Conservation (phyloP, 2,888 invertebrate genomes). For the Polyommatus icarus region DNA sequence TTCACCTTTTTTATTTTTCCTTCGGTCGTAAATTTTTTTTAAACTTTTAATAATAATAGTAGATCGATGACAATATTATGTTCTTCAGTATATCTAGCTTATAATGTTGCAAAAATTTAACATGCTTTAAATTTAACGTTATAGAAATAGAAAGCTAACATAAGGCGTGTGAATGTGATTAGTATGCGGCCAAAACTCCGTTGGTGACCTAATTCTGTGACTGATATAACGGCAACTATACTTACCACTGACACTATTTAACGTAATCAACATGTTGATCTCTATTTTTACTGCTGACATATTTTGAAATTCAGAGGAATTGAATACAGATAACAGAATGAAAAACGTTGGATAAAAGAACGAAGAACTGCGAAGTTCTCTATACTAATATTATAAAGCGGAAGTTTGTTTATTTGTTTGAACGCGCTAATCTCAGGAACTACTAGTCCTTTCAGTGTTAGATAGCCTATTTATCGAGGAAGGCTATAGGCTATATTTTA, state of each 20-base stretch:
- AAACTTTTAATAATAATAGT: background rate
- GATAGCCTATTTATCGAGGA: too few species aligned
- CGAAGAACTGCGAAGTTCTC: too few species aligned
- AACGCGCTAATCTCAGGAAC: too few species aligned
- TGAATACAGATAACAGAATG: background rate
- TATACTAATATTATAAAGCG: too few species aligned
- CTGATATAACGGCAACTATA: conserved; percentile 24
- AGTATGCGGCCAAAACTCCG: conserved; percentile 31
- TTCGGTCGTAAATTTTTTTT: background rate
- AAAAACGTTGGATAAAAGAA: too few species aligned
- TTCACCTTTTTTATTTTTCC: too few species aligned
- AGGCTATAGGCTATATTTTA: too few species aligned
- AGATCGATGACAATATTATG: background rate
- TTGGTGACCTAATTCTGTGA: conserved; percentile 31
- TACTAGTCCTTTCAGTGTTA: too few species aligned
- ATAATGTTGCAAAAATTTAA: background rate
- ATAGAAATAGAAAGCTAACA: conserved; percentile 29
- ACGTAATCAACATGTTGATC: conserved; percentile 26
- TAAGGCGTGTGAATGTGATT: conserved; percentile 33
- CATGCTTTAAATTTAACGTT: background rate
- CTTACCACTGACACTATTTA: conserved; percentile 21
- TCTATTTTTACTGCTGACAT: conserved; percentile 16
- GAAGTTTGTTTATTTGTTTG: too few species aligned
- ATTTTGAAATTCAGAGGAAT: background rate
- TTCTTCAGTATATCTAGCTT: background rate